Conservation (phyloP, 1,140 invertebrate species). For the Calosoma granatense region DNA sequence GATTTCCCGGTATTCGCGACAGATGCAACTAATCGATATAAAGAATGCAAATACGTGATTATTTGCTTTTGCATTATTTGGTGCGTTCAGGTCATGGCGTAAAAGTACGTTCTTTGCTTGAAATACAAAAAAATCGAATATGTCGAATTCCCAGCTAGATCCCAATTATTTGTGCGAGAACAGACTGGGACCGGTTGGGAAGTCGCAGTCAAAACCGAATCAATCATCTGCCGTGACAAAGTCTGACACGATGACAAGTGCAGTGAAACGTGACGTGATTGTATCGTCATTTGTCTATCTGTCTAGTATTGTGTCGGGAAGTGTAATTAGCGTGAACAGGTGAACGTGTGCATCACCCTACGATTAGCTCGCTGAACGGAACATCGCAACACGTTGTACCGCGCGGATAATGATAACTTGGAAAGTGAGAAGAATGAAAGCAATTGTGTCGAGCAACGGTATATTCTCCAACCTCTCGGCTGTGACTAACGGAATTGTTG, state of each 20-base stretch:
- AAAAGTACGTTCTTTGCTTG: too few species aligned
- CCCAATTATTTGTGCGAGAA: background rate
- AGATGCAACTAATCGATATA: too few species aligned
- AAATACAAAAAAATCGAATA: background rate
- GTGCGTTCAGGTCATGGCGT: too few species aligned
- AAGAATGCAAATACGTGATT: too few species aligned
- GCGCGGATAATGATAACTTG: background rate
- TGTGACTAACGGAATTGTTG: background rate
- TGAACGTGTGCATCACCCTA: background rate
- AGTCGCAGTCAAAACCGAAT: background rate
- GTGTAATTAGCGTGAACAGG: background rate
- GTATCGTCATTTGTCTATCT: slow-evolving; percentile 3
- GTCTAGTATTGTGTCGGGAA: background rate
- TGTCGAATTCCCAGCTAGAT: background rate
- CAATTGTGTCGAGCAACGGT: background rate
- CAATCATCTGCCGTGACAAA: background rate
- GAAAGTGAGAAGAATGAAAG: background rate
- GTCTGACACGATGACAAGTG: slow-evolving; percentile 1
- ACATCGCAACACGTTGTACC: background rate
- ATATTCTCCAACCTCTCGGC: background rate
- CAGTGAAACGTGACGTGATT: background rate
- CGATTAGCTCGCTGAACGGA: background rate
- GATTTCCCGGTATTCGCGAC: too few species aligned
- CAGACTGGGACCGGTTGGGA: background rate
- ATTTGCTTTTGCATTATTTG: too few species aligned